Conservation (phyloP, 2,113 vertebrate species). For the Nesoenas mayeri region DNA sequence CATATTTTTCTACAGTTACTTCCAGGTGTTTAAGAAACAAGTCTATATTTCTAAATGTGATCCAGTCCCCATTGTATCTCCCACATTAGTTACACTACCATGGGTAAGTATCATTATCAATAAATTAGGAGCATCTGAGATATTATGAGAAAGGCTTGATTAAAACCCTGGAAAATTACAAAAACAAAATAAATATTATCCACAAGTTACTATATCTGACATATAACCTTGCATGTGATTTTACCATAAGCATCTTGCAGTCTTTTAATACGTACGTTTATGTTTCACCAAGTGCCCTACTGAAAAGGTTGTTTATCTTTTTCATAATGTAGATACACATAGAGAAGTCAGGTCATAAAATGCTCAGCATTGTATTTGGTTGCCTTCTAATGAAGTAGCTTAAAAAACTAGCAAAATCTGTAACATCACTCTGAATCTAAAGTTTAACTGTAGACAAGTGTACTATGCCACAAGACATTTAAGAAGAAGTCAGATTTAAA, state of each 20-base stretch:
- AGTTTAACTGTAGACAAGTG: neutral
- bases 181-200: neutral
- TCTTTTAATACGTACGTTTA: neutral
- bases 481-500: constrained; percentile 49
- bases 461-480: constrained; percentile 20
- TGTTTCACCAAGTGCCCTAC: neutral
- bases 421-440: constrained; percentile 34
- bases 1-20: neutral
- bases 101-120: neutral
- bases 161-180: neutral
- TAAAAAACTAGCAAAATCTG: neutral
- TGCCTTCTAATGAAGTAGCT: neutral
- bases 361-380: neutral
- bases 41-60: neutral
- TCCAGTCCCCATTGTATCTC: neutral
- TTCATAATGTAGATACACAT: neutral
- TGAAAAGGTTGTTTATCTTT: neutral
- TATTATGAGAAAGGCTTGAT: neutral
- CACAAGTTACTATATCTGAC: neutral
- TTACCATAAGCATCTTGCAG: neutral
- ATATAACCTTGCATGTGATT: neutral
- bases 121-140: neutral
- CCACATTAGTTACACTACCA: neutral
- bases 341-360: neutral
- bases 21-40: constrained; percentile 20